Base-by-base conservation (phyloP, 1,140 invertebrate genomes). In the Nephotettix cincticeps region DNA sequence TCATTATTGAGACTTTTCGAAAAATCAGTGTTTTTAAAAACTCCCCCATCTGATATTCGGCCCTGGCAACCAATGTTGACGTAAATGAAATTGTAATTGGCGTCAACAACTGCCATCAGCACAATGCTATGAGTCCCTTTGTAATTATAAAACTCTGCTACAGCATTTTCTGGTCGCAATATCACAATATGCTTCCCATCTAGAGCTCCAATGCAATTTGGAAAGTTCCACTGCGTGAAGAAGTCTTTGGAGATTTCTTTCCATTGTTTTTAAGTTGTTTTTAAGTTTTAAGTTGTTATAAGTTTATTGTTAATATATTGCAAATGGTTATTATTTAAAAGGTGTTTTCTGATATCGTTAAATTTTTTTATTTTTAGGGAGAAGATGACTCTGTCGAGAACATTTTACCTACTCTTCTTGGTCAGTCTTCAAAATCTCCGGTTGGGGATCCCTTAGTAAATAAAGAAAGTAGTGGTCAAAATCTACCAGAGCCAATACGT, bases 51-150 rank as follows among this genome's bases (percentile, higher is more conserved):
- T 72, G 77, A 76, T 56, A 79, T 72, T 51, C 78, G 61, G 9
- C 82, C 82, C 58, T 79, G 74, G 28, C 71, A 64, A 45, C 83
- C 80, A 17, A 83, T 75, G 72, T 83, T 79, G 51, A 81, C 76
- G 66, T 77, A 76, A 14, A 78, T 71, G 75, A 84, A 84, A 63
- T 77, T 74, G 70, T 81, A 84, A 63, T 82, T 70, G 51, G 75
- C 77, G 73, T 84, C 80, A 14, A 78, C 79, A 51, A 82, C 58
- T 19, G 79, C 83, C 40, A 83, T 70, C 32, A 85, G 69, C 27
- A 83, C 79, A 23, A 83, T 77, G 56, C 79, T 81, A 61, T 77
- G 80, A 67, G 67, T 77, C 0, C 74, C 58, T 30, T 13, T 63
- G 23, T 63, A 63, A 63, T 63, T 63, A 23, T 63, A 63, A 4